These are phyloP conservation scores for Pristionchus entomophagus DNA, from an alignment of 2,888 invertebrate species.

Conservation along the genomic window DNA sequence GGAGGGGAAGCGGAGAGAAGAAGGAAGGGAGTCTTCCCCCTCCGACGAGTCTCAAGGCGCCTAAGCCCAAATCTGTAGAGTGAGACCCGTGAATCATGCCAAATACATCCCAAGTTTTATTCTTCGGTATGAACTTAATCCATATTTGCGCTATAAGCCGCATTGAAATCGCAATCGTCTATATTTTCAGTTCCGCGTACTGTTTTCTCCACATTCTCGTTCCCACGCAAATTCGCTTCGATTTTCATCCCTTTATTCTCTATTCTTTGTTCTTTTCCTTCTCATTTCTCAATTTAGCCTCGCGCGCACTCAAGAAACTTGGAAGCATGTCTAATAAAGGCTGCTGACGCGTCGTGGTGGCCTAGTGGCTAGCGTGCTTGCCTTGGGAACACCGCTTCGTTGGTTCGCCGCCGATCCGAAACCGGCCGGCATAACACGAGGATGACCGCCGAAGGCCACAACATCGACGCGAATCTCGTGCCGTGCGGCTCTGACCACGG, in stretches of 20 bases:
- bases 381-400: background rate
- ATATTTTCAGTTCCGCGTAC: background rate
- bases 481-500: constrained; percentile 81
- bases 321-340: constrained; percentile 18
- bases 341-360: background rate
- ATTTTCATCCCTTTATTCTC: background rate
- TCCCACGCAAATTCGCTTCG: background rate
- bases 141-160: too few relatives aligned
- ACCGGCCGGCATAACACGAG: background rate
- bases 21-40: background rate
- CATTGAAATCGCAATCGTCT: background rate
- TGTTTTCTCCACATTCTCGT: background rate
- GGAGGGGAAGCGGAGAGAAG: background rate
- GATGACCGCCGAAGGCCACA: constrained; percentile 75
- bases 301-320: constrained; percentile 3
- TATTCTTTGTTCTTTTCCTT: background rate
- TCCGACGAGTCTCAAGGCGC: constrained; percentile 4
- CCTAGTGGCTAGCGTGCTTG: constrained; percentile 38
- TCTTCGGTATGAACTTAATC: too few relatives aligned
- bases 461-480: constrained; percentile 73
- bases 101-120: too few relatives aligned
- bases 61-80: constrained; percentile 22
- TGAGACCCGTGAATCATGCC: too few relatives aligned
- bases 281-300: background rate
- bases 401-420: constrained; percentile 12